These are phyloP conservation scores for Synchiropus splendidus DNA, from an alignment of 2,113 vertebrate genomes.

Conservation along the genomic window DNA sequence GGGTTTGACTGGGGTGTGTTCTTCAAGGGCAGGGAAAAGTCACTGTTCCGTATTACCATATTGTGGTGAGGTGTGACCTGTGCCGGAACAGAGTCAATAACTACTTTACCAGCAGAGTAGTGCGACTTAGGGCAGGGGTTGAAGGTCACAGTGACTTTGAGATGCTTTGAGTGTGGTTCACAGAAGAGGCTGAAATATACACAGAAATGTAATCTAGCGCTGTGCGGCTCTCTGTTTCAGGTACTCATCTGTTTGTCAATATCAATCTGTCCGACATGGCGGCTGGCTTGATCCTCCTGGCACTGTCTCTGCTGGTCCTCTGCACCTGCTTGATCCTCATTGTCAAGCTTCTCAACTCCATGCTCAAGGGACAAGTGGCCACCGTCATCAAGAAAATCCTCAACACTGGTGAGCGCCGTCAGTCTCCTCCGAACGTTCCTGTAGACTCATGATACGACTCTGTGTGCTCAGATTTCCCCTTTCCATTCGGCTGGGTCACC, in stretches of 20 bases:
- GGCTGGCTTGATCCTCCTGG: constrained; percentile 80
- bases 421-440: neutral
- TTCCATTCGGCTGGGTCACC: constrained; percentile 85
- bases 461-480: constrained; percentile 80
- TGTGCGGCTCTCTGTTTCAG: neutral
- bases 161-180: too few relatives aligned
- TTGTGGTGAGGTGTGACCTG: too few relatives aligned
- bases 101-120: too few relatives aligned
- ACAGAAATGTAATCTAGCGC: too few relatives aligned
- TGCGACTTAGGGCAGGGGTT: too few relatives aligned
- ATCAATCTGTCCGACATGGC: constrained; percentile 69
- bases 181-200: too few relatives aligned
- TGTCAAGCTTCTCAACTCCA: constrained; percentile 86
- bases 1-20: too few relatives aligned
- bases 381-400: constrained; percentile 83
- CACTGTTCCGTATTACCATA: too few relatives aligned
- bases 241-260: constrained; percentile 53
- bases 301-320: constrained; percentile 74
- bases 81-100: too few relatives aligned
- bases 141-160: too few relatives aligned
- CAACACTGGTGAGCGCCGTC: constrained; percentile 74
- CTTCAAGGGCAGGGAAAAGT: too few relatives aligned
- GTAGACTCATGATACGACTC: neutral
- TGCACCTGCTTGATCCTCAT: constrained; percentile 83
- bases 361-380: constrained; percentile 87